phyloP scores from a whole-genome alignment of 2,797 vertebrate genomes.

The Mus minutoides region DNA sequence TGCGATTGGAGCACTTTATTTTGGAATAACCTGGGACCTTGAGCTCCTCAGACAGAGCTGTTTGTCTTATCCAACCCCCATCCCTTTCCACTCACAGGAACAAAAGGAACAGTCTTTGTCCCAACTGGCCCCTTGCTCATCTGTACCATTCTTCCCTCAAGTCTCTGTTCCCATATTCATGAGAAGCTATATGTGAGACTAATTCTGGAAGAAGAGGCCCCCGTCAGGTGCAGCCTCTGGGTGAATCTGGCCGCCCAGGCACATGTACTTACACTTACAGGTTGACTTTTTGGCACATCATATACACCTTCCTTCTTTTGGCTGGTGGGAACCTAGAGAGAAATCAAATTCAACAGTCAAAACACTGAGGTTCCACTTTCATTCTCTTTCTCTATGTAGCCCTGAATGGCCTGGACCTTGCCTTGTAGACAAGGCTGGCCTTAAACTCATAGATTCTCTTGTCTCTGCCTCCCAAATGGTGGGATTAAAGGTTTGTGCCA shows the following conservation, averaged over 20 bases:
- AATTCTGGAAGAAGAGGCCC: background rate
- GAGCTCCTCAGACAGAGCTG: background rate
- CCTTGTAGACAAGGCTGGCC: background rate
- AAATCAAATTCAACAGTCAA: slow-evolving; percentile 79
- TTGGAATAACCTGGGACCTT: background rate
- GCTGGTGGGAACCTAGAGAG: slow-evolving; percentile 97
- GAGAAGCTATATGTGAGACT: background rate
- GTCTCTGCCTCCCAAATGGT: background rate
- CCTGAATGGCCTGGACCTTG: background rate
- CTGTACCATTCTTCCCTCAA: background rate
- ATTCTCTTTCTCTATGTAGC: background rate
- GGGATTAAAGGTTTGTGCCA: background rate
- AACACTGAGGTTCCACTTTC: background rate
- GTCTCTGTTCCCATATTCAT: background rate
- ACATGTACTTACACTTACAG: slow-evolving; percentile 96
- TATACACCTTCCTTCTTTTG: slow-evolving; percentile 99
- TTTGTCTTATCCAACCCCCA: background rate
- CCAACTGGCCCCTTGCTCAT: background rate
- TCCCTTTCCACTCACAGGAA: too few species aligned
- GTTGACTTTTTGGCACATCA: slow-evolving; percentile 99
- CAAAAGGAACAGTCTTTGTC: background rate
- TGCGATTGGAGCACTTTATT: background rate
- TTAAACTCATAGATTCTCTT: background rate
- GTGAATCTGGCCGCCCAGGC: slow-evolving; percentile 18
- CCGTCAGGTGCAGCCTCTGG: background rate